Conservation (phyloP, 2,113 vertebrate species). For the Stigmatopora nigra region DNA sequence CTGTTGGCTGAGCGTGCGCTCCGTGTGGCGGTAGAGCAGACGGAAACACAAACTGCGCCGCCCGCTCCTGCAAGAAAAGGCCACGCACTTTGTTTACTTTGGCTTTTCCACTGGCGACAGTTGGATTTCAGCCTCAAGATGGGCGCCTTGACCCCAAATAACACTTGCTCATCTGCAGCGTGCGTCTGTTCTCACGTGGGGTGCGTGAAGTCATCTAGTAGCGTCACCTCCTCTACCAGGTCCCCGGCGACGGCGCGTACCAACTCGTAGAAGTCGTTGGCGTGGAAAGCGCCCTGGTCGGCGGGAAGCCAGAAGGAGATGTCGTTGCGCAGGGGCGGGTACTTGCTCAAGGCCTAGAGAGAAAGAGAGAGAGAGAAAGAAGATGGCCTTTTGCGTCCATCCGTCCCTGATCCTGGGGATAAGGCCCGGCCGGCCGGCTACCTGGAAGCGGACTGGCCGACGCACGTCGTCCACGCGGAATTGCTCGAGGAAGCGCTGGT, state of each 20-base stretch:
- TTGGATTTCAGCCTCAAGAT: no score
- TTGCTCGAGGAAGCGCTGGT: constrained; percentile 84
- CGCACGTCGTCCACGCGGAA: constrained; percentile 76
- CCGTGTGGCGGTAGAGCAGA: constrained; percentile 85
- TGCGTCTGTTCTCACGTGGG: constrained; percentile 74
- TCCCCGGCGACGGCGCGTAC: constrained; percentile 84
- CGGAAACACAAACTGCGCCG: constrained; percentile 88
- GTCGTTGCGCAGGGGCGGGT: constrained; percentile 83
- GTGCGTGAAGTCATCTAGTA: constrained; percentile 84
- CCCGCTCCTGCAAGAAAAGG: constrained; percentile 66
- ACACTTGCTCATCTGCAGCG: background rate
- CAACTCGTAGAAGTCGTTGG: constrained; percentile 93
- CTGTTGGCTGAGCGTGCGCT: constrained; percentile 80
- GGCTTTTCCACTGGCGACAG: no score
- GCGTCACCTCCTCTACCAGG: constrained; percentile 83
- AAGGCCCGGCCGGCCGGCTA: constrained; percentile 16
- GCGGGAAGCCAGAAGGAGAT: constrained; percentile 95
- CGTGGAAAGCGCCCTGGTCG: constrained; percentile 46
- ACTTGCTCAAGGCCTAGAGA: constrained; percentile 81
- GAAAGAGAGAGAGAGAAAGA: background rate
- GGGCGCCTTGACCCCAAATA: background rate
- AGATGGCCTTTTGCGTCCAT: no score
- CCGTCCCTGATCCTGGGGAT: no score
- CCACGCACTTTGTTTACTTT: background rate
- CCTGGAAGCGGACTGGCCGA: constrained; percentile 80